Percentiles rank a stretch among this genome's conserved stretches.
phyloP scores from a whole-genome alignment of 2,797 vertebrate species.

The Phaenicophaeus curvirostris region DNA sequence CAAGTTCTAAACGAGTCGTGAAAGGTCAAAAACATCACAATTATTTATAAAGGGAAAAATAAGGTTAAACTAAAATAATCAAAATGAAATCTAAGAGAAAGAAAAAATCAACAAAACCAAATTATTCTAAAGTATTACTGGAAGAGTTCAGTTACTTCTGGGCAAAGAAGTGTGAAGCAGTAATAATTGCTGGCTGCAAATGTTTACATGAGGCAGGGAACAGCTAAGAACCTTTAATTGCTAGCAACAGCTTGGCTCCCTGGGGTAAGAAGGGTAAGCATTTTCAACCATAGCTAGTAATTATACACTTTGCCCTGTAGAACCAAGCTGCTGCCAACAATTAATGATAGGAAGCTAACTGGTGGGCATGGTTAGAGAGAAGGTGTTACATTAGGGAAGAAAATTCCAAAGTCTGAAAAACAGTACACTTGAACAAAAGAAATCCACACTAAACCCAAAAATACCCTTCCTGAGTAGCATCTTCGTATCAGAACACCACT shows the following conservation, averaged over 20 bases:
- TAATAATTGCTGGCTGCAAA: background rate
- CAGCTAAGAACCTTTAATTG: conserved; percentile 24
- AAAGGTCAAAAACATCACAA: background rate
- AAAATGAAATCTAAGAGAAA: background rate
- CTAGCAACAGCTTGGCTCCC: background rate
- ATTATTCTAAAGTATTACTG: background rate
- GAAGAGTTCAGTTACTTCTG: background rate
- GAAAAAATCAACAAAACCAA: background rate
- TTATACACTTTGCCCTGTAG: background rate
- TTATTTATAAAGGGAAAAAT: background rate
- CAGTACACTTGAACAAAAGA: background rate
- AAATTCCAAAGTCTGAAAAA: background rate
- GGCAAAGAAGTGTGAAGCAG: background rate
- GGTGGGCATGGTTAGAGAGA: background rate
- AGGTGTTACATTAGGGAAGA: background rate
- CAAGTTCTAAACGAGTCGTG: background rate
- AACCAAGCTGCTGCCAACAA: conserved; percentile 8
- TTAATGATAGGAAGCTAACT: background rate
- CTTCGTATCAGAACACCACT: background rate
- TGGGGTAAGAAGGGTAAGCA: conserved; percentile 8
- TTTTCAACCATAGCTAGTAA: conserved; percentile 17
- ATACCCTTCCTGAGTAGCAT: background rate
- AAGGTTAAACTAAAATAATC: background rate
- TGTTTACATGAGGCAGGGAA: conserved; percentile 3
- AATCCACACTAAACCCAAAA: background rate